Base-by-base conservation (phyloP, 2,797 vertebrate genomes). In the Chloroceryle inda region DNA sequence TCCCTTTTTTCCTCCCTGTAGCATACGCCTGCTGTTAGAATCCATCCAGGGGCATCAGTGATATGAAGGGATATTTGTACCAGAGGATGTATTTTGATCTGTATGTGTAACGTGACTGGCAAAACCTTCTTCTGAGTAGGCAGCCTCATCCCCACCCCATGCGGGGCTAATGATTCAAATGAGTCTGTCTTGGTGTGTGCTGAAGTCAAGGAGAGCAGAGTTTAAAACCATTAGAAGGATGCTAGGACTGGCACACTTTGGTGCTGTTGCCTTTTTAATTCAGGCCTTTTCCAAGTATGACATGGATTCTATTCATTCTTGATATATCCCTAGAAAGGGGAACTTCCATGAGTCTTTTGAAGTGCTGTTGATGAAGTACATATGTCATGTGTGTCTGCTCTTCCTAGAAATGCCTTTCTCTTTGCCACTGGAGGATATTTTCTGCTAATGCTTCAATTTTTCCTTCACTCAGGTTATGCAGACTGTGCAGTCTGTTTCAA, bases 381-480 rank as follows among this genome's bases (percentile, higher is more conserved):
- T 42, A 7, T 6, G 49, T 29, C 7, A 5, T 1, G 0, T 50
- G 19, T 58, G 31, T 69, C 27, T 94, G 58, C 53, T 47, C 21
- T 58, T 83, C 12, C 8, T 27, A 80, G 73, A 40, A 68, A 1
- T 58, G 23, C 55, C 58, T 92, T 73, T 67, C 50, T 77, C 29
- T 59, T 89, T 4, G 2, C 52, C 19, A 9, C 9, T 59, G 52
- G 72, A 55, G 10, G 19, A 0, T 71, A 15, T 86, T 68, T 85
- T 69, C 50, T 62, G 16, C 68, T 86, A 40, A 94, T 13, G 18
- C 12, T 58, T 63, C 67, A 38, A 22, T 76, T 87, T 88, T 91
- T 52, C 26, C 42, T 92, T 93, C n/a, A 4, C 53, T 69, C 88
- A 99, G 98, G 94, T 97, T 59, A 97, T 98, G 84, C 98, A 98